Conservation (phyloP, 2,888 invertebrate species). For the Drosophila neotestacea region DNA sequence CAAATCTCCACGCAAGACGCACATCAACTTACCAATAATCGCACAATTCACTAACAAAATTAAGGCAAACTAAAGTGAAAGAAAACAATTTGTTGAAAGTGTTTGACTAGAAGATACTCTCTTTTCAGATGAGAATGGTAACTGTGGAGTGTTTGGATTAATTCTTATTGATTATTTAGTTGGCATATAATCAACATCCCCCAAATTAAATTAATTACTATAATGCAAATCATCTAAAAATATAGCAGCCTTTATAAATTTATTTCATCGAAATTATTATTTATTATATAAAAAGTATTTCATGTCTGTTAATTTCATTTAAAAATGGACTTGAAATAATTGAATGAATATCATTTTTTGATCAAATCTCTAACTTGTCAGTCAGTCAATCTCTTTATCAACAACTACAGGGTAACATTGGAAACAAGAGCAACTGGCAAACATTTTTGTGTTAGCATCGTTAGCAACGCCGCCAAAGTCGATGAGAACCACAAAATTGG, state of each 20-base stretch:
- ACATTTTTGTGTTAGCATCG: constrained; percentile 9
- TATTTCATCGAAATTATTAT: too few relatives aligned
- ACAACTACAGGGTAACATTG: not conserved
- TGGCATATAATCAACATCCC: too few relatives aligned
- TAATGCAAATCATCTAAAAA: too few relatives aligned
- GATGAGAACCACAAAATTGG: constrained; percentile 20
- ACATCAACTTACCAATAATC: constrained; percentile 3
- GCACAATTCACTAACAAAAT: not conserved
- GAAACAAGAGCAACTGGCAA: constrained; percentile 31
- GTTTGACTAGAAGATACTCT: not conserved
- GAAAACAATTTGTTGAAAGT: not conserved
- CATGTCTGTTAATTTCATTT: too few relatives aligned
- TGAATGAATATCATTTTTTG: too few relatives aligned
- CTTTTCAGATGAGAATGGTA: too few relatives aligned
- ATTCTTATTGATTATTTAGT: too few relatives aligned
- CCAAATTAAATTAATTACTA: too few relatives aligned
- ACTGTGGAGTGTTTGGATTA: too few relatives aligned
- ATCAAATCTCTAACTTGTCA: not conserved
- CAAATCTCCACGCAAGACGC: not conserved
- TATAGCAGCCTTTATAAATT: too few relatives aligned
- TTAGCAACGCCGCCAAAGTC: constrained; percentile 19
- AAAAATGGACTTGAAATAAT: too few relatives aligned
- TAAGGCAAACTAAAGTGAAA: not conserved
- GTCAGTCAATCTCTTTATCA: not conserved
- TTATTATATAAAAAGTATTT: too few relatives aligned